Base-by-base conservation (phyloP, 2,888 invertebrate genomes). In the Acholoe squamosa region DNA sequence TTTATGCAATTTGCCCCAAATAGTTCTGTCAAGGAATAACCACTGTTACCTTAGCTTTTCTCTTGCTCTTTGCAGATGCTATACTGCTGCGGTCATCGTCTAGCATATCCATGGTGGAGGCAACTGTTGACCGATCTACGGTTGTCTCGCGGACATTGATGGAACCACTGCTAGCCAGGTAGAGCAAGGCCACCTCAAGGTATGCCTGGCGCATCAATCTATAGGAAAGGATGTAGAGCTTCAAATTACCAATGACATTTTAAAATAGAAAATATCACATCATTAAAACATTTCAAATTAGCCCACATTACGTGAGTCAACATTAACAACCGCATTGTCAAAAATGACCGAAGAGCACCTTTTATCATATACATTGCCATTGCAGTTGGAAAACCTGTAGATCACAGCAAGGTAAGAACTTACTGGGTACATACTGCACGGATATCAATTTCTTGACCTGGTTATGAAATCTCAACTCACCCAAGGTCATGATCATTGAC, bases 171-270 rank as follows among this genome's bases (percentile, higher is more conserved):
- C 94, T 94, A 93, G 93, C 92, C 91, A 95, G 92, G 93, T 95
- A 95, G 22, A 95, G 92, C 80, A 95, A 91, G 43, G 95, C 95
- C 89, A 95, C 93, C 93, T 95, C 95, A 90, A 95, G 93, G 92
- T 95, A 95, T 0, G 94, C 94, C 89, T 95, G 95, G 61, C 95
- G 92, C 54, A 95, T 95, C 91, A 95, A 92, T 19, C 95, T 95
- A 93, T 43, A 10, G 43, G 43, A 43, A 43, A 43, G 3, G 10
- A 43, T 43, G 43, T 43, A 43, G 3, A 43, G 43, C 43, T 43
- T 43, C 43, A 43, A 43, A 43, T 43, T 43, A 43, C 43, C 3
- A 10, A 10, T 43, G 43, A 10, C 43, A 43, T 43, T 43, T 7
- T 43, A 43, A 3, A 10, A 43, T 3, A 3, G 43, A 43, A 43